A percentile compares a stretch with the other conserved stretches of the same genome.
Conservation (phyloP, 2,888 invertebrate species). For the Ochropleura plecta region DNA sequence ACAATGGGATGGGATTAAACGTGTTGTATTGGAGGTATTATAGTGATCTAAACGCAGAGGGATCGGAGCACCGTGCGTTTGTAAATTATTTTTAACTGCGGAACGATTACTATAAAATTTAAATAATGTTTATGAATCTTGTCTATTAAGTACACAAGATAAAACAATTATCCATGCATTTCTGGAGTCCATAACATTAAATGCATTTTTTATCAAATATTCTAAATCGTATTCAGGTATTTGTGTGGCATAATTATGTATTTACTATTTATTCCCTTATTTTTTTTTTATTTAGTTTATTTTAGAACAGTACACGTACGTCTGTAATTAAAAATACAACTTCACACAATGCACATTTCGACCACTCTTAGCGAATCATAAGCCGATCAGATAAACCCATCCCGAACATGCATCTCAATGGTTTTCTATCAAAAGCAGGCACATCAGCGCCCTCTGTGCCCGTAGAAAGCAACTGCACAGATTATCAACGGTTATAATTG, state of each 20-base stretch:
- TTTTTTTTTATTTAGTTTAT: neutral
- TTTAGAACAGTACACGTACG: neutral
- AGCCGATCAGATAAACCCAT: constrained; percentile 49
- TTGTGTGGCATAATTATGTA: neutral
- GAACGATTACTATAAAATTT: constrained; percentile 14
- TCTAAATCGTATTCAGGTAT: neutral
- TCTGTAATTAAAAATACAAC: constrained; percentile 16
- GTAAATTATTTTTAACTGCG: constrained; percentile 47
- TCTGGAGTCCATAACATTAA: neutral
- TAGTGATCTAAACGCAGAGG: constrained; percentile 79
- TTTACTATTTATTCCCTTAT: too few species aligned
- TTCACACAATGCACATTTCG: constrained; percentile 23
- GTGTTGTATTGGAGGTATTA: constrained; percentile 86
- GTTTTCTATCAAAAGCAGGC: constrained; percentile 78
- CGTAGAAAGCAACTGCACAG: constrained; percentile 76
- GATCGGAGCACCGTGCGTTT: constrained; percentile 60
- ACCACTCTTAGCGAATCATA: constrained; percentile 20
- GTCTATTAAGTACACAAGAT: neutral
- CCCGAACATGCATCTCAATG: constrained; percentile 63
- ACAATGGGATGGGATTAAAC: constrained; percentile 88
- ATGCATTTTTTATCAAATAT: neutral
- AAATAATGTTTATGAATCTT: neutral
- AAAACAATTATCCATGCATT: too few species aligned
- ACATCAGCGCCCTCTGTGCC: constrained; percentile 69
- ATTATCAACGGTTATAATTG: constrained; percentile 87